phyloP scores from a whole-genome alignment of 2,888 invertebrate species.

The Ennomos fuscantarius region DNA sequence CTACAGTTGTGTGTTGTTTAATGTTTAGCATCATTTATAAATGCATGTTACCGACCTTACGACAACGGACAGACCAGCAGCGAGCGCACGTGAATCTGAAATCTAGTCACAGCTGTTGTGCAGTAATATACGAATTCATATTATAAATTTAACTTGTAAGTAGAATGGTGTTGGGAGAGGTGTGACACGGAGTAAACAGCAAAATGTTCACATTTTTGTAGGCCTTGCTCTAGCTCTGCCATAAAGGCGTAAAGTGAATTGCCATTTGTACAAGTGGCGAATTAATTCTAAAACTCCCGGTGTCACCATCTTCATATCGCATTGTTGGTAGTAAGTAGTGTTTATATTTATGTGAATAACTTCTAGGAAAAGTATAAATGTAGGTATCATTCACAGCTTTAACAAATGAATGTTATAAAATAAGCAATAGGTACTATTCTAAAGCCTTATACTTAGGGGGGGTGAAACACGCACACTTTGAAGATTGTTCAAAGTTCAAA shows the following conservation, averaged over 20 bases:
- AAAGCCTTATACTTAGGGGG: constrained; percentile 50
- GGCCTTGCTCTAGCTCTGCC: no score
- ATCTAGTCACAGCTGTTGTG: constrained; percentile 78
- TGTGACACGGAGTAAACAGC: constrained; percentile 8
- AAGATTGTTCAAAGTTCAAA: constrained; percentile 4
- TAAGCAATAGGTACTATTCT: constrained; percentile 57
- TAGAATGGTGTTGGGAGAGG: constrained; percentile 15
- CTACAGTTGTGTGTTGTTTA: constrained; percentile 54
- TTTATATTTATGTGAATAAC: constrained; percentile 41
- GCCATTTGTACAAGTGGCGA: no score
- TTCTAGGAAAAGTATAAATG: constrained; percentile 42
- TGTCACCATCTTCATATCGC: constrained; percentile 32
- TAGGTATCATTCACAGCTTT: constrained; percentile 58
- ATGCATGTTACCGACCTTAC: constrained; percentile 44
- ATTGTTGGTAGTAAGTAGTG: constrained; percentile 48
- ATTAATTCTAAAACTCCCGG: not conserved
- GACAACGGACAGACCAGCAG: constrained; percentile 8
- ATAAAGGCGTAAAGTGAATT: no score
- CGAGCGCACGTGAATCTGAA: constrained; percentile 59
- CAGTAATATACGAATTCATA: constrained; percentile 47
- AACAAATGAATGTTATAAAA: constrained; percentile 50
- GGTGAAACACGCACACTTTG: constrained; percentile 12
- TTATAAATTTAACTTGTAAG: constrained; percentile 34
- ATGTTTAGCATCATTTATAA: constrained; percentile 44
- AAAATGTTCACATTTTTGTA: not conserved